These are phyloP conservation scores for Caenorhabditis uteleia DNA, from an alignment of 2,888 invertebrate species.

Conservation along the genomic window DNA sequence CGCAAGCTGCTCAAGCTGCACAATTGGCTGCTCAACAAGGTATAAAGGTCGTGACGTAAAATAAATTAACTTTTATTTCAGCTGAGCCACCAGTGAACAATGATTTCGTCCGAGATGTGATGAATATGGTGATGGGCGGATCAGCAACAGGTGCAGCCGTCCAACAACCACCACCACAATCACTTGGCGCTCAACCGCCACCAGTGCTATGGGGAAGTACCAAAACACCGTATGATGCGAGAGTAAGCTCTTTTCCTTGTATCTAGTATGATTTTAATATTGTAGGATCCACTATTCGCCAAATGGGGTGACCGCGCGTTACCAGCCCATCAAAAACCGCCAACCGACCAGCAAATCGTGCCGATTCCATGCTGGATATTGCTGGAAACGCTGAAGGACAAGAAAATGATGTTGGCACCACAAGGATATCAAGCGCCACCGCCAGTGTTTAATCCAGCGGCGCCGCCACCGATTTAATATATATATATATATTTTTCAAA, in stretches of 20 bases:
- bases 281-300: slow-evolving; percentile 43
- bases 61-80: not conserved
- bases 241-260: slow-evolving; percentile 19
- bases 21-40: slow-evolving; percentile 3
- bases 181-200: slow-evolving; percentile 19
- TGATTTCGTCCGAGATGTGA: slow-evolving; percentile 42
- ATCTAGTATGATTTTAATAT: not conserved
- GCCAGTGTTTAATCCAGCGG: slow-evolving; percentile 2
- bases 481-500: no score
- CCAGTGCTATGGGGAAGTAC: slow-evolving; percentile 59
- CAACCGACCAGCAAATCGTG: slow-evolving; percentile 4
- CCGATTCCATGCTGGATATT: slow-evolving; percentile 46
- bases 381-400: slow-evolving; percentile 50
- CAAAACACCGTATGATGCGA: slow-evolving; percentile 42
- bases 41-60: no score
- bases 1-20: slow-evolving; percentile 2
- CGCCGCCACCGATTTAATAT: slow-evolving; percentile 1
- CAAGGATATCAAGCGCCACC: slow-evolving; percentile 32
- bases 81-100: slow-evolving; percentile 8
- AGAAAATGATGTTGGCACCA: slow-evolving; percentile 51
- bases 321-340: slow-evolving; percentile 36
- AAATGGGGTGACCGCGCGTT: slow-evolving; percentile 51
- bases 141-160: slow-evolving; percentile 13
- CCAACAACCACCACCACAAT: slow-evolving; percentile 11
- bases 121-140: slow-evolving; percentile 43